A percentile compares a stretch with the other conserved stretches of the same genome.
These are phyloP conservation scores for Ploceus nigricollis DNA, from an alignment of 2,113 vertebrate species.

Conservation along the genomic window DNA sequence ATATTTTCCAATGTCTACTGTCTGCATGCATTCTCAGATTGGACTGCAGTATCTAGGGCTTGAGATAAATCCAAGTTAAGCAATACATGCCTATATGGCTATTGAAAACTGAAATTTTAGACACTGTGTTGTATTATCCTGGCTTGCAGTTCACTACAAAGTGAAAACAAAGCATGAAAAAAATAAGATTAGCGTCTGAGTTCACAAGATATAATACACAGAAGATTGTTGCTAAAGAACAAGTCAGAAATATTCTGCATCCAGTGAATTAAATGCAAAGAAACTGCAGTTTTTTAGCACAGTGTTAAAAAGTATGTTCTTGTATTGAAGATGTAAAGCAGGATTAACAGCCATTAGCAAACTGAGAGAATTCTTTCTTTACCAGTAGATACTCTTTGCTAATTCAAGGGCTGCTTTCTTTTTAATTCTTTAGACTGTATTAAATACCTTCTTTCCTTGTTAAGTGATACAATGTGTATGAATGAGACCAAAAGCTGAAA, in stretches of 20 bases:
- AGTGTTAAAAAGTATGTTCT: not conserved
- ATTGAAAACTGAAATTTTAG: slow-evolving; percentile 16
- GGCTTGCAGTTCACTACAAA: not conserved
- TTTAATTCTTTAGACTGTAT: not conserved
- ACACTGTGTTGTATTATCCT: not conserved
- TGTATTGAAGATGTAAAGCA: not conserved
- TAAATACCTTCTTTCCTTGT: not conserved
- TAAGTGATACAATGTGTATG: not conserved
- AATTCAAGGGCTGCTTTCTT: not conserved
- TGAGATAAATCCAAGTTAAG: slow-evolving; percentile 52
- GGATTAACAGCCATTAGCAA: not conserved
- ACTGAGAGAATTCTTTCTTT: not conserved
- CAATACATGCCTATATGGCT: slow-evolving; percentile 12
- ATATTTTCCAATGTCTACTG: slow-evolving; percentile 61
- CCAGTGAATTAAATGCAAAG: not conserved
- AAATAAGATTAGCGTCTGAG: not conserved
- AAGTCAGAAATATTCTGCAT: not conserved
- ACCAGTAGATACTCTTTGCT: not conserved
- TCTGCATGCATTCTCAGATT: slow-evolving; percentile 59
- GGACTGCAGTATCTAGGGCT: slow-evolving; percentile 24
- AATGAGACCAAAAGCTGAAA: not conserved
- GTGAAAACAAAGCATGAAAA: not conserved
- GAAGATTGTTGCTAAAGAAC: not conserved
- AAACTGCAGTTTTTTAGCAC: not conserved
- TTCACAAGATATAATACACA: not conserved